These are phyloP conservation scores for Pipistrellus pygmaeus DNA, from an alignment of 2,797 vertebrate genomes.

Conservation along the genomic window DNA sequence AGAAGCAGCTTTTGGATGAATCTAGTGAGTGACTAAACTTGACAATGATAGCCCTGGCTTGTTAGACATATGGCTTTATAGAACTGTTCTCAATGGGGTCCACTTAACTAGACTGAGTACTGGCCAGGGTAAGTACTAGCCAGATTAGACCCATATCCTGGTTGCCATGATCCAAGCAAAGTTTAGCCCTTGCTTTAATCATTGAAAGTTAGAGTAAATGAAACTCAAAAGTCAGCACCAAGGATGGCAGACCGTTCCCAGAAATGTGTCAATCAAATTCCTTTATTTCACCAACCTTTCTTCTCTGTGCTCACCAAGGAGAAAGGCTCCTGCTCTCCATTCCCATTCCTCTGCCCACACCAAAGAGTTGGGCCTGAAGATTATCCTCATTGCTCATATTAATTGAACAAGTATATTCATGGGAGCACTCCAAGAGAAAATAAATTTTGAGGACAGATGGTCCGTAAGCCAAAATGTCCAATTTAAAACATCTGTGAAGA, in stretches of 20 bases:
- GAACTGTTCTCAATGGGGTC: not conserved
- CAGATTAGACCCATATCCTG: not conserved
- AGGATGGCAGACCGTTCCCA: not conserved
- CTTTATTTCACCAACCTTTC: not conserved
- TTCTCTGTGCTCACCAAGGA: not conserved
- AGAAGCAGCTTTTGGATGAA: not conserved
- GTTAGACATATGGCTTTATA: not conserved
- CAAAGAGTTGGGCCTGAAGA: not conserved
- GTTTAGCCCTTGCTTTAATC: not conserved
- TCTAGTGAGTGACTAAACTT: not conserved
- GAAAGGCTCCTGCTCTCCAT: not conserved
- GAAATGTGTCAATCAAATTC: not conserved
- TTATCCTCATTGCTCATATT: not conserved
- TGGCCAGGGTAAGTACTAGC: no score
- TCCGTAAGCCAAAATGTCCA: constrained; percentile 34
- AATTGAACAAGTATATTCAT: not conserved
- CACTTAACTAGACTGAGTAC: not conserved
- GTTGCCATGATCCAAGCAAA: not conserved
- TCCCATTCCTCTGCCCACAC: not conserved
- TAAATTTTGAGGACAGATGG: not conserved
- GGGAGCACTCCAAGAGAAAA: not conserved
- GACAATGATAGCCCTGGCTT: not conserved
- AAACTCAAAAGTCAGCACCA: no score
- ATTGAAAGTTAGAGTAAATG: not conserved
- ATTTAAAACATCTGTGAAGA: not conserved